Base-by-base conservation (phyloP, 2,113 vertebrate species). In the Caracal caracal region DNA sequence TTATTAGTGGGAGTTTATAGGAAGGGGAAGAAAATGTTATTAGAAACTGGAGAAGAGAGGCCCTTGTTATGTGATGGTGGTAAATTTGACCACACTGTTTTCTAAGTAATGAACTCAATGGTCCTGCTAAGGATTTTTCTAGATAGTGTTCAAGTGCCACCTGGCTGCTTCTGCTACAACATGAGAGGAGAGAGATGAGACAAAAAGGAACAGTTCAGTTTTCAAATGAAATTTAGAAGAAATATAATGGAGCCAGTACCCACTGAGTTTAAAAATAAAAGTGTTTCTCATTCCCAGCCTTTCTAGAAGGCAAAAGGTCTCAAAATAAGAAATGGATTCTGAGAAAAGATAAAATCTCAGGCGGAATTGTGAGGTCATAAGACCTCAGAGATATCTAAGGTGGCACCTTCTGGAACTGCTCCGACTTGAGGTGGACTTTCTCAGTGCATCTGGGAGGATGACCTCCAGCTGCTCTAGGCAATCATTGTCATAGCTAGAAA, bases 261-360 rank as follows among this genome's bases (percentile, higher is more conserved):
- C 85, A 30, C 28, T 96, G 35, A 51, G 37, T 85, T 88, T 91
- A 71, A 93, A 94, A 93, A 91, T 30, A 66, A 96, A 85, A 70
- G 59, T 75, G 30, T 70, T 92, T 47, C 37, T 66, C 91, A 84
- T 37, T 75, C 35, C 49, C 70, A 84, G 68, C 10, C 75, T 93
- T 78, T 95, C n/a, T 76, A 90, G 63, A 37, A 79, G 30, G 33
- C 35, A 80, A 40, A 73, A 30, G 12, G 43, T 91, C 30, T 90
- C 81, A 73, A 81, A 83, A 49, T 83, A 76, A 92, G 81, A 70
- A 90, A 51, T 83, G 51, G 56, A 49, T 95, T 92, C 40, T 26
- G 49, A 49, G 76, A 47, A 83, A 89, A 75, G 7, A 47, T 76
- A 30, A 95, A 87, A 59, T n/a, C 17, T 17, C 40, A 66, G n/a